Evolutionary conservation across 92 coral and sea anemone genomes (phyloP).

Genomic region (Parazoanthus swiftii): DNA sequence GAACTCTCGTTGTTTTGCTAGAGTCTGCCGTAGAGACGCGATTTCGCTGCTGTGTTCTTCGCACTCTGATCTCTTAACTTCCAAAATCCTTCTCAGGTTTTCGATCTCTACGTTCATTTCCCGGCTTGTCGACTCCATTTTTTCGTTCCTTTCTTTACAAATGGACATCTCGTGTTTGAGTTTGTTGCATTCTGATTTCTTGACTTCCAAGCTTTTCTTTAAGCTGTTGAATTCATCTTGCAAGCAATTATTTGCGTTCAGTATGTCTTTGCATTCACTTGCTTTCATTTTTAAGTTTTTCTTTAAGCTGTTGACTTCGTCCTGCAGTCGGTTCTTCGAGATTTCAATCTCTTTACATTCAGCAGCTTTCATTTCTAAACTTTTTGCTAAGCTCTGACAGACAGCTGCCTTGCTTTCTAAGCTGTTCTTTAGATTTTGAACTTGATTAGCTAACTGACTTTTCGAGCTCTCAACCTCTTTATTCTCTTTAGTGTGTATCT

Average conservation of each 20-base stretch:
- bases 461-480: conserved; percentile 7
- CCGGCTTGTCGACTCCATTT: neutral
- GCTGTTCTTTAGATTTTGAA: conserved; percentile 2
- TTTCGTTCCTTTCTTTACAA: neutral
- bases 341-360: neutral
- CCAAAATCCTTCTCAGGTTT: conserved; percentile 11
- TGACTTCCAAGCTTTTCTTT: conserved; percentile 11
- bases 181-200: conserved; percentile 10
- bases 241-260: neutral
- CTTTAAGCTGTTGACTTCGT: neutral
- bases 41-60: conserved; percentile 36
- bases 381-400: neutral
- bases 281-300: conserved; percentile 1
- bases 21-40: neutral
- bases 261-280: neutral
- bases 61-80: conserved; percentile 28
- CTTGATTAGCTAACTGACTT: neutral
- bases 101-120: conserved; percentile 11
- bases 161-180: neutral
- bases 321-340: neutral
- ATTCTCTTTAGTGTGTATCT: neutral
- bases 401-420: conserved; percentile 12
- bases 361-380: neutral
- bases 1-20: neutral
- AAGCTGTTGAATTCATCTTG: conserved; percentile 2